Evolutionary conservation across 2,113 vertebrate genomes (phyloP), one percentile per base, ranked within the genome.

Genomic region (Mesitornis unicolor): DNA sequence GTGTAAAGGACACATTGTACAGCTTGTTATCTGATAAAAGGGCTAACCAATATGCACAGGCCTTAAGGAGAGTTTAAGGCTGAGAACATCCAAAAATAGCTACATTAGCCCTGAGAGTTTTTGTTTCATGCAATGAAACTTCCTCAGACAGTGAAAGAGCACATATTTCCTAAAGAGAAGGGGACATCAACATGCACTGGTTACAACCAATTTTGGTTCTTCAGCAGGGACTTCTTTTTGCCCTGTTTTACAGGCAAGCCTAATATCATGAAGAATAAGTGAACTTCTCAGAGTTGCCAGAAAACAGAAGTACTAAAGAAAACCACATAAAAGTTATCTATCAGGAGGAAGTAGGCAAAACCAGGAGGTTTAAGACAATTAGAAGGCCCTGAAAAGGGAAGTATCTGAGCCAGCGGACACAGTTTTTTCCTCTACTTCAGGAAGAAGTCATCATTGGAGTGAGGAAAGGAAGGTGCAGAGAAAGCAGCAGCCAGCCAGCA

Each of bases 151-250:
- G 17, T 28, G 47, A 47, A 47, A 84, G 38, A 87, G 25, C 29
- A 51, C 3, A 5, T 4, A 11, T 47, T 82, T 73, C 48, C 42
- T 51, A 14, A 40, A 29, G 9, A n/a, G 50, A 57, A 68, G 14
- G 14, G 20, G 47, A 47, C 22, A 47, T 33, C 9, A 31, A 5
- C 2, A 1, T 5, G 11, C 13, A 12, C 16, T 1, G 0, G 8
- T 53, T 36, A 24, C 31, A 75, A 50, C 11, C 13, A 13, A 1
- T 36, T 36, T 40, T 19, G 16, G 57, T 29, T 68, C 64, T 57
- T 68, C 81, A 68, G 16, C n/a, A 29, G n/a, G 16, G 33, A 56
- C 11, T n/a, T 68, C 20, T 64, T 53, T 65, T 54, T 60, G 33
- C 47, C 7, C 3, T 16, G 14, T 53, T 85, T 70, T 45, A 71